A percentile compares a stretch with the other conserved stretches of the same genome.
Evolutionary conservation across 2,797 vertebrate genomes (phyloP).

Genomic region (Pristis pectinata): DNA sequence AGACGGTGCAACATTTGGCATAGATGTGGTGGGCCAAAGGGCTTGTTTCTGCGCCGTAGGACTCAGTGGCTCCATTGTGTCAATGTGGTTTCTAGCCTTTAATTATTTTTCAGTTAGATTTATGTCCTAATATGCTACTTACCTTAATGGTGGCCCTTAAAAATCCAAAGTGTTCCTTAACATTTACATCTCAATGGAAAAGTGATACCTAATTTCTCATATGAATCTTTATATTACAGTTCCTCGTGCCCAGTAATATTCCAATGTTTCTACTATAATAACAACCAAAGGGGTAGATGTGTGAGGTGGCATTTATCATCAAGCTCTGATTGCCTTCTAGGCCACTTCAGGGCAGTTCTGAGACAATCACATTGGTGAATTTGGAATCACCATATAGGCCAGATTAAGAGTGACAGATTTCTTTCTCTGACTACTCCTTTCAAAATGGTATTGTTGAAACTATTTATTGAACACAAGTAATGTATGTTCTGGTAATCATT

Average conservation of each 20-base stretch:
- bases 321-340: too few species aligned
- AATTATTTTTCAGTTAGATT: not conserved
- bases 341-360: too few species aligned
- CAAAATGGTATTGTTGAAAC: not conserved
- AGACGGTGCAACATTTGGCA: too few species aligned
- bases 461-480: not conserved
- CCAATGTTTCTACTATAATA: not conserved
- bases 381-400: too few species aligned
- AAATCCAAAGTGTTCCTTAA: not conserved
- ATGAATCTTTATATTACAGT: not conserved
- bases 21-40: too few species aligned
- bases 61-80: not conserved
- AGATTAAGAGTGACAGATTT: too few species aligned
- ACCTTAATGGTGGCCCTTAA: not conserved
- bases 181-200: not conserved
- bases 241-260: not conserved
- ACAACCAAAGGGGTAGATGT: not conserved
- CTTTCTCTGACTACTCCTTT: not conserved
- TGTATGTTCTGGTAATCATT: not conserved
- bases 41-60: too few species aligned
- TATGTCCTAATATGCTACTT: not conserved
- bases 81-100: not conserved
- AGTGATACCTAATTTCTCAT: not conserved
- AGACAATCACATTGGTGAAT: too few species aligned
- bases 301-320: too few species aligned